Base-by-base conservation (phyloP, 2,888 invertebrate genomes). In the Venusia cambrica region DNA sequence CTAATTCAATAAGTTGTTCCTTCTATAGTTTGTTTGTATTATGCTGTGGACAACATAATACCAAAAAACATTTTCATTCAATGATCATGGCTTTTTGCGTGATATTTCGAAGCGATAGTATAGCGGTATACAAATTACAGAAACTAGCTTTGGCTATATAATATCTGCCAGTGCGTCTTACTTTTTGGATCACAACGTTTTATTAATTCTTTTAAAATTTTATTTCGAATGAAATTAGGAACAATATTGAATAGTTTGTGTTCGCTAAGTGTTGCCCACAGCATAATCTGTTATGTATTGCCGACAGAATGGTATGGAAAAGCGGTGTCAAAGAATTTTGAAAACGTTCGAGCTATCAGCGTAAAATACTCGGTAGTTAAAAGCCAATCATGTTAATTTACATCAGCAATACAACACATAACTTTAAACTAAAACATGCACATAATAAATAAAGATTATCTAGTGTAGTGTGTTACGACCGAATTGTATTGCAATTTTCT, bases 341-440 rank as follows among this genome's bases (percentile, higher is more conserved):
- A 62, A 60, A 53, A 50, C 45, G 38, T 47, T 22, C 27, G 48
- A 38, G 43, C 29, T 33, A 39, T 44, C 33, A 24, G 40, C 27
- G 22, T 27, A 45, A 38, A 36, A 26, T 48, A 39, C 48, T 51
- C 35, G 28, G 26, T 34, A 37, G 25, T 53, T 54, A 51, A 40
- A 77, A 78, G 78, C 79, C 79, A 78, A 80, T 75, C 56, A 48
- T 60, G 71, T 73, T 72, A 72, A 59, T 61, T 38, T 41, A 51
- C 59, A 71, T 72, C 77, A 80, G 78, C 78, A 77, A 77, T 77
- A 78, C 79, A 70, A 66, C 61, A 69, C 63, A 51, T 56, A 47
- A 34, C 39, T 48, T 45, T 44, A 48, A 35, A 47, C 43, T 45
- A 43, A 43, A 39, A 48, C 52, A 52, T 52, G 52, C 53, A 46